A percentile compares a stretch with the other conserved stretches of the same genome.
Conservation (phyloP, 2,888 invertebrate genomes). For the Plagodis dolabraria region DNA sequence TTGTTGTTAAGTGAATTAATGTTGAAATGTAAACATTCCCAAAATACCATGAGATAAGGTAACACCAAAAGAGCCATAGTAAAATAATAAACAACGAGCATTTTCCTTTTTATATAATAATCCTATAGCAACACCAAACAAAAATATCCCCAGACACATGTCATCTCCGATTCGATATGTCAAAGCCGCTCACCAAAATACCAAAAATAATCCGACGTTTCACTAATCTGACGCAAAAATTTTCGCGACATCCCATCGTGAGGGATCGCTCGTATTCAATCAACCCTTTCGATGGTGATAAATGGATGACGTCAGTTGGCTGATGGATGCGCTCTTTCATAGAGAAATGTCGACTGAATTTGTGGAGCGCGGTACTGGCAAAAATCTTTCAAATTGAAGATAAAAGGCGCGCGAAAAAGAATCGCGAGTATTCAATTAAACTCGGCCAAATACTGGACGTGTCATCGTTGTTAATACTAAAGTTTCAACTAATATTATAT, state of each 20-base stretch:
- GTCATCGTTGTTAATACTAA: too few species aligned
- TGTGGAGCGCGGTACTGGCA: slow-evolving; percentile 24
- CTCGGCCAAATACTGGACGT: not conserved
- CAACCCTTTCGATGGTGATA: slow-evolving; percentile 74
- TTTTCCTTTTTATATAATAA: not conserved
- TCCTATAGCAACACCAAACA: not conserved
- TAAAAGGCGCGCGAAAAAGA: slow-evolving; percentile 11
- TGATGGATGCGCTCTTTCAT: slow-evolving; percentile 63
- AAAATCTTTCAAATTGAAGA: slow-evolving; percentile 25
- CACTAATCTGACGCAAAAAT: slow-evolving; percentile 49
- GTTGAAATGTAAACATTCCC: too few species aligned
- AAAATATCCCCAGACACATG: slow-evolving; percentile 11
- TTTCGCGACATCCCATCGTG: slow-evolving; percentile 54
- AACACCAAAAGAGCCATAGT: too few species aligned
- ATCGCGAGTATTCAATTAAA: not conserved
- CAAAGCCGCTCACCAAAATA: slow-evolving; percentile 30
- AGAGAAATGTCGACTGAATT: slow-evolving; percentile 35
- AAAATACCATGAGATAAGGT: too few species aligned
- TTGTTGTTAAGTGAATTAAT: too few species aligned
- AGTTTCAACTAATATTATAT: too few species aligned
- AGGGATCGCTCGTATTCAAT: slow-evolving; percentile 68
- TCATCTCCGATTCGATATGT: slow-evolving; percentile 15
- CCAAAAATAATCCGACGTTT: slow-evolving; percentile 41
- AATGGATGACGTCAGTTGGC: slow-evolving; percentile 63
- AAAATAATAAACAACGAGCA: too few species aligned